A percentile compares a stretch with the other conserved stretches of the same genome.
phyloP scores from a whole-genome alignment of 2,888 invertebrate species.

The Drosophila vallismaia region DNA sequence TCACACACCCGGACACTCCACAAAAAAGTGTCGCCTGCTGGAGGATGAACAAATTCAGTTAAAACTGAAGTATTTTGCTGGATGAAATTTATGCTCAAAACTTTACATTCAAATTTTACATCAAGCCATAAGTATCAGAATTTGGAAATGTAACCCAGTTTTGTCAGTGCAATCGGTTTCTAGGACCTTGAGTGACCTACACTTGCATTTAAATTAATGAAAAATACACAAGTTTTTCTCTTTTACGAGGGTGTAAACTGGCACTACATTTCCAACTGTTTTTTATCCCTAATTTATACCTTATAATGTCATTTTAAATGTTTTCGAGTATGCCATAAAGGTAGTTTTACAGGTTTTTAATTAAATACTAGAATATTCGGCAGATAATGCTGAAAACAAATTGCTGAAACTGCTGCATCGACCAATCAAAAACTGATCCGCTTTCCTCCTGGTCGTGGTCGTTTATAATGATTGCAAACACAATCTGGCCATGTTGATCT shows the following conservation, averaged over 20 bases:
- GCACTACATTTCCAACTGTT: not conserved
- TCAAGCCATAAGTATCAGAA: no score
- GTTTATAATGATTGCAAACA: conserved; percentile 78
- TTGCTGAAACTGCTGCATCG: conserved; percentile 62
- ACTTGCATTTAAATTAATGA: conserved; percentile 61
- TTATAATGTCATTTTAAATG: conserved; percentile 73
- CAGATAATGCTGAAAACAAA: conserved; percentile 51
- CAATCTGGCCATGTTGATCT: conserved; percentile 75
- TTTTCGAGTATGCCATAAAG: conserved; percentile 12
- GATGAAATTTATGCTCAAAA: not conserved
- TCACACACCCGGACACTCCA: conserved; percentile 19
- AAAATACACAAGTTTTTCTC: conserved; percentile 31
- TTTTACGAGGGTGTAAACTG: conserved; percentile 61
- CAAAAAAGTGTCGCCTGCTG: conserved; percentile 63
- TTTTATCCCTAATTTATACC: conserved; percentile 42
- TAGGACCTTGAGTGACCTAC: conserved; percentile 61
- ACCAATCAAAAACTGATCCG: conserved; percentile 58
- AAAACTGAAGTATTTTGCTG: not conserved
- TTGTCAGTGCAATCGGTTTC: not conserved
- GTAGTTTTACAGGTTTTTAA: conserved; percentile 48
- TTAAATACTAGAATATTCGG: conserved; percentile 28
- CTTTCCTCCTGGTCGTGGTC: conserved; percentile 57
- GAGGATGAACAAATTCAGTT: conserved; percentile 12
- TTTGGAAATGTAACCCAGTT: not conserved
- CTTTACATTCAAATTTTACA: not conserved